Percentiles rank a stretch among this genome's conserved stretches.
Evolutionary conservation across 2,113 vertebrate species (phyloP).

Genomic region (Petrocephalus zakoni): DNA sequence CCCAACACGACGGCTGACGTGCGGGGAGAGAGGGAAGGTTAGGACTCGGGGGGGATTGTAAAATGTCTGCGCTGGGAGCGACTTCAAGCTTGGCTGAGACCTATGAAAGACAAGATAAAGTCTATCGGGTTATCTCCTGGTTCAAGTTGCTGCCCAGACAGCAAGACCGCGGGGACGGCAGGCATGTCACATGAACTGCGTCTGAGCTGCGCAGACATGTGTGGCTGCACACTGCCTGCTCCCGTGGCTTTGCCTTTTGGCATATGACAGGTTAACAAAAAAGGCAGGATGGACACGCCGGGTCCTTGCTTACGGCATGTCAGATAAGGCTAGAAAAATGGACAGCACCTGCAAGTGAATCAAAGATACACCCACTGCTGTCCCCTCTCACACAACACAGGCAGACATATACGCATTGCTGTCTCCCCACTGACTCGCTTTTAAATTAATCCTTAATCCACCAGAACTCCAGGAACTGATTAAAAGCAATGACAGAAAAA

Average conservation of each 20-base stretch:
- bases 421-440: neutral
- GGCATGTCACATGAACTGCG: conserved; percentile 19
- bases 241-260: conserved; percentile 19
- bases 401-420: neutral
- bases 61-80: conserved; percentile 85
- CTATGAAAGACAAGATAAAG: conserved; percentile 92
- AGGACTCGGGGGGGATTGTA: conserved; percentile 86
- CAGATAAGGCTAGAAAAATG: neutral
- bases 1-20: conserved; percentile 76
- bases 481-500: neutral
- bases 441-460: neutral
- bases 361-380: neutral
- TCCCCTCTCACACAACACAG: neutral
- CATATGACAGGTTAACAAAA: neutral
- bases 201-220: neutral
- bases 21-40: conserved; percentile 89
- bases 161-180: conserved; percentile 69
- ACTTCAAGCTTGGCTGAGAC: conserved; percentile 84
- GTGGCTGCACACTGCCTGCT: conserved; percentile 4
- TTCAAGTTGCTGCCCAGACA: conserved; percentile 76
- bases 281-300: neutral
- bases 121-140: conserved; percentile 94
- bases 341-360: neutral
- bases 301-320: neutral
- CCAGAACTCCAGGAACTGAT: neutral